Evolutionary conservation across 2,888 invertebrate genomes (phyloP), one percentile per base, ranked within the genome.

Genomic region (Eupelmus urozonus): DNA sequence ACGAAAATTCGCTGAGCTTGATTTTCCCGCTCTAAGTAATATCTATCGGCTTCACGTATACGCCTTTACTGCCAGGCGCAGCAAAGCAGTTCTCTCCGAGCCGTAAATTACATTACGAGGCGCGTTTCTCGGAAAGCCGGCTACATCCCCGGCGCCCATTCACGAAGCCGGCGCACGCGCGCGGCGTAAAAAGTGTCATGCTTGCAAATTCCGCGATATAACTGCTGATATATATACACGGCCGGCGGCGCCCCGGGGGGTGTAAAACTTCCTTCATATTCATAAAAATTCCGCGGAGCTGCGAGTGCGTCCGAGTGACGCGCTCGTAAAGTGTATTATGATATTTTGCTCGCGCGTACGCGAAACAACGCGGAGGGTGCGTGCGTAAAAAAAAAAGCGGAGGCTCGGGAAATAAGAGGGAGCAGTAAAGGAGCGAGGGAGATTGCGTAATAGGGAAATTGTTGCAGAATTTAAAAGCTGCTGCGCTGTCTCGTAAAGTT

Each of bases 381-480:
- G 40, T 25, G 25, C 29, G 16, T 49, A 9, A 53, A 67, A 5
- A 23, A 23, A 55, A 34, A 67, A 34, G 51, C 16, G 3, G 20
- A 55, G 13, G 13, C 1, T 25, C 16, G 18, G 53, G 2, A 53
- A 20, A 63, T 62, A 34, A n/a, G 23, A 23, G 7, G 0, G 9
- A 18, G 11, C 13, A 49, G 27, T 49, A 49, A 20, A 62, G 23
- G 53, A 11, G n/a, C n/a, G 23, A 3, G 20, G 60, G 9, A 40
- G 45, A 57, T 65, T 42, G 65, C 13, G 57, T 18, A 69, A 73
- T 53, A 23, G 55, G 29, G 20, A 57, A 29, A 13, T 45, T 59
- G 65, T 49, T 74, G 57, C 11, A 49, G 34, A 49, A 66, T 65
- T 73, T 16, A 55, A 55, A 69, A 57, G 27, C 57, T 13, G n/a